Evolutionary conservation across 2,113 vertebrate species (phyloP), one percentile per base, ranked within the genome.

Genomic region (Oryzias celebensis): DNA sequence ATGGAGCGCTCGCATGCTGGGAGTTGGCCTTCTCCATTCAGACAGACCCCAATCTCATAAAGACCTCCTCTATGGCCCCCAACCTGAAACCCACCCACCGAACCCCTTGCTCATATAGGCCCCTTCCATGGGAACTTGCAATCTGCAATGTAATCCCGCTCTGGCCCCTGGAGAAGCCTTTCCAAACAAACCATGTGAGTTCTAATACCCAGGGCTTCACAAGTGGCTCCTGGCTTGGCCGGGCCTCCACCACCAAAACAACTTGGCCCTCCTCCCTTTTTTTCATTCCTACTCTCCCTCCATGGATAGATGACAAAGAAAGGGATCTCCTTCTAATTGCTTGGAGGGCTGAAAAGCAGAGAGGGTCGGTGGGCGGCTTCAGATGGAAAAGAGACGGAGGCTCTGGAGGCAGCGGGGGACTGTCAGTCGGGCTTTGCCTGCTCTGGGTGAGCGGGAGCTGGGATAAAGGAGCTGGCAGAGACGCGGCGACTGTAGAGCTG

Each of bases 61-160:
- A 90, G 86, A 87, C 78, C 85, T 83, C 80, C 78, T 88, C 87
- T 90, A 86, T 85, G 82, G 85, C 86, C 83, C 87, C 87, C 85
- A 82, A 86, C 82, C 88, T 87, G 85, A 88, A 88, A 90, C 83
- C 88, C 88, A 85, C 85, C 88, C 87, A 84, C 82, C 69, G 72
- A 88, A 89, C 84, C 82, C 83, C 82, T 85, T 45, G 16, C 73
- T 84, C 74, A 73, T 88, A 66, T 63, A 81, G 81, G 83, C 80
- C 80, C 57, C 67, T 87, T 90, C 88, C 88, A 88, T 89, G 87
- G 89, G 89, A 91, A 91, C 90, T 86, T 68, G 77, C 87, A 89
- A 90, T 90, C 89, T 91, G 89, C 87, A 90, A 90, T 79, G 88
- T 91, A 92, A 92, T 90, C 90, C 87, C 81, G 83, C 87, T 89